A percentile compares a stretch with the other conserved stretches of the same genome.
phyloP scores from a whole-genome alignment of 2,113 vertebrate genomes.

The Felis catus region DNA sequence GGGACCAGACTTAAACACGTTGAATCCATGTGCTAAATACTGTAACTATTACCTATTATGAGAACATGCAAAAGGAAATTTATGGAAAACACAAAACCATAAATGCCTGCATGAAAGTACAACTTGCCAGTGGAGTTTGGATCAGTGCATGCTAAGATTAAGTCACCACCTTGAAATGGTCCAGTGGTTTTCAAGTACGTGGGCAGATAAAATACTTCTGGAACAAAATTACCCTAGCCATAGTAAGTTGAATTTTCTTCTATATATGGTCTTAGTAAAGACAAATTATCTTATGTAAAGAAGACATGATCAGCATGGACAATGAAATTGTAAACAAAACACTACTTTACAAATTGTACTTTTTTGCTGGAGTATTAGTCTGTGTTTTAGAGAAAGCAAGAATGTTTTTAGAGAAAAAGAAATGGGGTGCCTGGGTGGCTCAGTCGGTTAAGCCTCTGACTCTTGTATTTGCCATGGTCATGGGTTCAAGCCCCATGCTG shows the following conservation, averaged over 20 bases:
- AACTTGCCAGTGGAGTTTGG: not conserved
- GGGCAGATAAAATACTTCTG: not conserved
- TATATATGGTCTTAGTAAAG: not conserved
- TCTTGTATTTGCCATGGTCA: too few relatives aligned
- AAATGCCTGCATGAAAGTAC: not conserved
- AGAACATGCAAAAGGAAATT: not conserved
- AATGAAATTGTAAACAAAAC: constrained; percentile 26
- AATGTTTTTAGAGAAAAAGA: constrained; percentile 39
- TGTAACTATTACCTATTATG: not conserved
- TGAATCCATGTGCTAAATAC: not conserved
- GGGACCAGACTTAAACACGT: not conserved
- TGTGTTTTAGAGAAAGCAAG: constrained; percentile 1
- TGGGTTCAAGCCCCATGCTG: too few relatives aligned
- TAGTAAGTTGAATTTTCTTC: constrained; percentile 1
- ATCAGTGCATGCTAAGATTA: not conserved
- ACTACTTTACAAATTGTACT: constrained; percentile 5
- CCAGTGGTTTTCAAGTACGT: not conserved
- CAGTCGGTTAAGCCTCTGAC: too few relatives aligned
- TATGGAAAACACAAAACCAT: not conserved
- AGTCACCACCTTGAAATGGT: not conserved
- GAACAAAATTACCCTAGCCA: not conserved
- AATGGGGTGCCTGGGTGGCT: not conserved
- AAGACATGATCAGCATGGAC: not conserved
- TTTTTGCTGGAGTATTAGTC: not conserved
- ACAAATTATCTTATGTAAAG: not conserved